phyloP scores from a whole-genome alignment of 2,888 invertebrate species.

The Ischnura elegans region DNA sequence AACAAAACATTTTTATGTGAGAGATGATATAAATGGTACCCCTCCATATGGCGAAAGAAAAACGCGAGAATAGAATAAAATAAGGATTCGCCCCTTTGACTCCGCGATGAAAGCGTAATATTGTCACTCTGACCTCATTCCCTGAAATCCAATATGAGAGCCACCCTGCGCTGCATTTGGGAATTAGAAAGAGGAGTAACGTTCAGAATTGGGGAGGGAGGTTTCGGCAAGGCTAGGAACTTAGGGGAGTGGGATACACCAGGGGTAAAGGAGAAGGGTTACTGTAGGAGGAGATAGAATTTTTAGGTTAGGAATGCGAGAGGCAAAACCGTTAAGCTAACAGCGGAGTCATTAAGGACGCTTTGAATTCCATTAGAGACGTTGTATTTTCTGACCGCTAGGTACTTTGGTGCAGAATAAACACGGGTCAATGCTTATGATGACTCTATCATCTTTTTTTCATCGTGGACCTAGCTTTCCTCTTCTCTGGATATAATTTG shows the following conservation, averaged over 20 bases:
- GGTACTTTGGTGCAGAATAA: not conserved
- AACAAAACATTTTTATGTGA: too few relatives aligned
- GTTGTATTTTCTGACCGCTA: not conserved
- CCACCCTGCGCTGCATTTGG: slow-evolving; percentile 41
- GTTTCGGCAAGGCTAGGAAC: slow-evolving; percentile 72
- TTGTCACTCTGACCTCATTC: slow-evolving; percentile 54
- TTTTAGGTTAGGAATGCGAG: not conserved
- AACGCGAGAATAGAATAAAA: slow-evolving; percentile 39
- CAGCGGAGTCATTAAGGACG: slow-evolving; percentile 18
- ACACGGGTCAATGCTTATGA: not conserved
- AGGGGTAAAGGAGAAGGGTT: slow-evolving; percentile 69
- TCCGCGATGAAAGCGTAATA: slow-evolving; percentile 50
- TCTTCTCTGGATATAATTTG: not conserved
- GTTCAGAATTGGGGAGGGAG: too few relatives aligned
- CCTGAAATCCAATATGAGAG: slow-evolving; percentile 40
- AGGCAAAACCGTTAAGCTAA: slow-evolving; percentile 41
- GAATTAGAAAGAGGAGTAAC: slow-evolving; percentile 67
- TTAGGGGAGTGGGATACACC: slow-evolving; percentile 70
- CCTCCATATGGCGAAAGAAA: not conserved
- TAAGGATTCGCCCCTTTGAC: slow-evolving; percentile 39
- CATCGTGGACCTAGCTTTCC: not conserved
- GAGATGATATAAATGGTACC: too few relatives aligned
- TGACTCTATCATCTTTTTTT: not conserved
- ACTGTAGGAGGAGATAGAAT: not conserved
- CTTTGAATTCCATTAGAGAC: slow-evolving; percentile 17